These are phyloP conservation scores for Silurus glanis DNA, from an alignment of 2,113 vertebrate genomes.

Conservation along the genomic window DNA sequence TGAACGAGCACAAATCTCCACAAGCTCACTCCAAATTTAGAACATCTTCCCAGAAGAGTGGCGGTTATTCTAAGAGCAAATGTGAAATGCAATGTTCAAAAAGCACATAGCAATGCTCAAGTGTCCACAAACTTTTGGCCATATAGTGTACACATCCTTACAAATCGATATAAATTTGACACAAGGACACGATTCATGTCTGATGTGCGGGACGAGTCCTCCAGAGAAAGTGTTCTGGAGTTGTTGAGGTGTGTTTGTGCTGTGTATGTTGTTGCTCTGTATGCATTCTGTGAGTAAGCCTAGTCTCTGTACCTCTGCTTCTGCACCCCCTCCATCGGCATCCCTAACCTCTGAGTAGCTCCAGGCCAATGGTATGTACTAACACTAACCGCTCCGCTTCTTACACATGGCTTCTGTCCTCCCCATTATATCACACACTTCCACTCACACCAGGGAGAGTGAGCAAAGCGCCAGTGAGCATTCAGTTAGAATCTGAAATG, in stretches of 20 bases:
- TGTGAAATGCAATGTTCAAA: no score
- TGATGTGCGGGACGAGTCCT: neutral
- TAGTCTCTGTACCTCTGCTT: constrained; percentile 91
- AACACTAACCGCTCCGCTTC: constrained; percentile 73
- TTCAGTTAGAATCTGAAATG: neutral
- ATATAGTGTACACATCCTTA: no score
- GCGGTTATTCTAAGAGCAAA: no score
- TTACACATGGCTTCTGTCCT: constrained; percentile 58
- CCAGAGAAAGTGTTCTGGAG: constrained; percentile 16
- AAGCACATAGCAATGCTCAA: no score
- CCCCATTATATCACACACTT: constrained; percentile 52
- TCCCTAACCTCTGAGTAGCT: constrained; percentile 90
- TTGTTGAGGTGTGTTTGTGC: constrained; percentile 25
- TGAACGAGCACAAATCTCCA: no score
- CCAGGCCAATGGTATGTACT: constrained; percentile 93
- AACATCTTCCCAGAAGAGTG: no score
- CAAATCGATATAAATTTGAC: no score
- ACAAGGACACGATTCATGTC: no score
- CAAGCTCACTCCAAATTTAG: no score
- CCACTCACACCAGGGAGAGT: constrained; percentile 66
- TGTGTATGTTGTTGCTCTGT: constrained; percentile 55
- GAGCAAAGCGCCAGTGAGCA: constrained; percentile 61
- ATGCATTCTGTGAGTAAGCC: constrained; percentile 92
- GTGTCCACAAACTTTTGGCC: no score
- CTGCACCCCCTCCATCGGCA: constrained; percentile 75